These are phyloP conservation scores for Luidia sarsii DNA, from an alignment of 53 echinoderm and acorn worm species.

Conservation along the genomic window DNA sequence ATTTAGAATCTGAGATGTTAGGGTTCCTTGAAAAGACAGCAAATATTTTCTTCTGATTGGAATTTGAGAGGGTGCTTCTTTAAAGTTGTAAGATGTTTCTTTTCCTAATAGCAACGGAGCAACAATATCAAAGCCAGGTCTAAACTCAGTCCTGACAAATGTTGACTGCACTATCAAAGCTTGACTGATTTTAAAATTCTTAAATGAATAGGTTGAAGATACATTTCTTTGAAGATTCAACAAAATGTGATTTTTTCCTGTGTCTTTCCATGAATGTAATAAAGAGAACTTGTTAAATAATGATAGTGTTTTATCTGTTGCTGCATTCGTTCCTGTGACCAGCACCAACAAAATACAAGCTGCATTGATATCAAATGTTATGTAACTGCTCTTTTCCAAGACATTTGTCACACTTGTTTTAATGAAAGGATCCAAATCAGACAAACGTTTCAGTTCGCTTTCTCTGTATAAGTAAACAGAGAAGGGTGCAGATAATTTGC, in stretches of 20 bases:
- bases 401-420: conserved; percentile 55
- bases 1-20: conserved; percentile 28
- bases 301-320: conserved; percentile 40
- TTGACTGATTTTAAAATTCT: conserved; percentile 73
- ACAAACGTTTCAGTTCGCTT: too few relatives aligned
- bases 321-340: conserved; percentile 57
- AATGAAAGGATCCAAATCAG: too few relatives aligned
- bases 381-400: conserved; percentile 64
- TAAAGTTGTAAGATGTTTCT: conserved; percentile 57
- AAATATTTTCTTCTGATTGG: conserved; percentile 81
- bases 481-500: conserved; percentile 74
- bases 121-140: conserved; percentile 79
- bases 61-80: conserved; percentile 57
- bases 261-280: conserved; percentile 75
- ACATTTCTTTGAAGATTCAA: conserved; percentile 62
- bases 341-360: conserved; percentile 81
- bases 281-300: conserved; percentile 61
- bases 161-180: conserved; percentile 78
- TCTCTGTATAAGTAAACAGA: conserved; percentile 73
- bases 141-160: conserved; percentile 57
- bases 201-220: conserved; percentile 58
- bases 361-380: conserved; percentile 65
- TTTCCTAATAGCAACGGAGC: conserved; percentile 71
- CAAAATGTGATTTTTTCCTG: conserved; percentile 83
- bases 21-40: conserved; percentile 72